Evolutionary conservation across 2,113 vertebrate genomes (phyloP).

Genomic region (Limanda limanda): DNA sequence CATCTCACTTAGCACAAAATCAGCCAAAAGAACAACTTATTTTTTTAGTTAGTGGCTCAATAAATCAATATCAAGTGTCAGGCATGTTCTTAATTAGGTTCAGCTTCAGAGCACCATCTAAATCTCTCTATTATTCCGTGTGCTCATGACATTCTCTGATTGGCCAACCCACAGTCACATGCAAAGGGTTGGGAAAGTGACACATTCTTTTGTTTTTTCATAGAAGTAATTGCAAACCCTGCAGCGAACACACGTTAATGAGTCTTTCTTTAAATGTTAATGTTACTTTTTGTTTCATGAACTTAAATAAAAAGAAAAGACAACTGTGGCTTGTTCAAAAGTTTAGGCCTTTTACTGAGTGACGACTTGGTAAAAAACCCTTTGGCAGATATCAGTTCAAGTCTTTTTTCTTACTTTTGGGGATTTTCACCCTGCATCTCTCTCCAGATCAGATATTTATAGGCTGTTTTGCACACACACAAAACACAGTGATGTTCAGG

Average conservation of each 20-base stretch:
- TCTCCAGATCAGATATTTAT: not conserved
- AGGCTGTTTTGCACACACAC: not conserved
- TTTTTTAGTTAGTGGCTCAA: constrained; percentile 41
- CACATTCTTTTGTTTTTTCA: not conserved
- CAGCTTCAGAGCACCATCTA: constrained; percentile 46
- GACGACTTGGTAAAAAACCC: not conserved
- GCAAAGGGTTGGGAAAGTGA: not conserved
- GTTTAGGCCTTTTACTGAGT: not conserved
- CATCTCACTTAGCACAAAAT: constrained; percentile 53
- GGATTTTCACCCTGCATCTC: not conserved
- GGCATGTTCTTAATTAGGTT: constrained; percentile 58
- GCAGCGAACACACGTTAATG: too few relatives aligned
- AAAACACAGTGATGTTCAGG: not conserved
- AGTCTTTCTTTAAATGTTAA: too few relatives aligned
- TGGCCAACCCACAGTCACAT: not conserved
- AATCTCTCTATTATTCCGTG: constrained; percentile 20
- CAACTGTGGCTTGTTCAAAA: not conserved
- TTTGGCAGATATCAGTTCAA: not conserved
- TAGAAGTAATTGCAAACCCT: too few relatives aligned
- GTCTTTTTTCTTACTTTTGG: not conserved
- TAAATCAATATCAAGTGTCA: constrained; percentile 63
- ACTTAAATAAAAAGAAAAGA: not conserved
- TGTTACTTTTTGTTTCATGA: not conserved
- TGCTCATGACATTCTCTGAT: constrained; percentile 26
- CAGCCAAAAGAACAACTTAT: constrained; percentile 39